Evolutionary conservation across 2,113 vertebrate species (phyloP).

Genomic region (Amphiprion percula): DNA sequence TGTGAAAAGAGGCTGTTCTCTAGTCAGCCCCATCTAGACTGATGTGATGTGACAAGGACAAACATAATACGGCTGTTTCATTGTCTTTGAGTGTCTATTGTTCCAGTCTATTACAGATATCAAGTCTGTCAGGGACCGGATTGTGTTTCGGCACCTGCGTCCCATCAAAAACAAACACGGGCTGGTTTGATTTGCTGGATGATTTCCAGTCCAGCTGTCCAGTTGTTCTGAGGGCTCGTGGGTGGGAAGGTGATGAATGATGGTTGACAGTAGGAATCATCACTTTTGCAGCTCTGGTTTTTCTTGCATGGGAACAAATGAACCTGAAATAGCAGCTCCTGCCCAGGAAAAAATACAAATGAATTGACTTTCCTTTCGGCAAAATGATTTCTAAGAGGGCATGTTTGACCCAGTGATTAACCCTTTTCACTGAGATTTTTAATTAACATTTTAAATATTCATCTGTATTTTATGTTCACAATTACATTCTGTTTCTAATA

Average conservation of each 20-base stretch:
- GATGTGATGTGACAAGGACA: conserved; percentile 70
- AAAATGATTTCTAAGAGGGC: background rate
- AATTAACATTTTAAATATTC: background rate
- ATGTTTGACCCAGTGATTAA: background rate
- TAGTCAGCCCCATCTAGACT: conserved; percentile 27
- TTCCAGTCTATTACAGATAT: conserved; percentile 61
- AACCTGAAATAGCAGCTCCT: conserved; percentile 9
- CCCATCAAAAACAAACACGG: conserved; percentile 53
- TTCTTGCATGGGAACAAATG: conserved; percentile 1
- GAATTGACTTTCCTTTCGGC: background rate
- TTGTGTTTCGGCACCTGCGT: conserved; percentile 64
- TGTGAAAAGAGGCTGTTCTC: conserved; percentile 36
- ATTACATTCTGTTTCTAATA: background rate
- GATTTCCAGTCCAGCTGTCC: conserved; percentile 61
- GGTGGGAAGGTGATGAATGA: conserved; percentile 28
- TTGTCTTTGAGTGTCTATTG: conserved; percentile 61
- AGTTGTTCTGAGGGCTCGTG: conserved; percentile 33
- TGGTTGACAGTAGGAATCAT: conserved; percentile 7
- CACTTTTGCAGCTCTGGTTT: background rate
- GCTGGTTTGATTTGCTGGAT: conserved; percentile 53
- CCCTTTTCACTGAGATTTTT: no score
- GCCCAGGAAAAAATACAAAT: background rate
- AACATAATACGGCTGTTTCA: conserved; percentile 48
- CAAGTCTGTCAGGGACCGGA: conserved; percentile 50
- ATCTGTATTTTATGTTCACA: background rate